phyloP scores from a whole-genome alignment of 2,797 vertebrate species.

The Pogonophryne albipinna region DNA sequence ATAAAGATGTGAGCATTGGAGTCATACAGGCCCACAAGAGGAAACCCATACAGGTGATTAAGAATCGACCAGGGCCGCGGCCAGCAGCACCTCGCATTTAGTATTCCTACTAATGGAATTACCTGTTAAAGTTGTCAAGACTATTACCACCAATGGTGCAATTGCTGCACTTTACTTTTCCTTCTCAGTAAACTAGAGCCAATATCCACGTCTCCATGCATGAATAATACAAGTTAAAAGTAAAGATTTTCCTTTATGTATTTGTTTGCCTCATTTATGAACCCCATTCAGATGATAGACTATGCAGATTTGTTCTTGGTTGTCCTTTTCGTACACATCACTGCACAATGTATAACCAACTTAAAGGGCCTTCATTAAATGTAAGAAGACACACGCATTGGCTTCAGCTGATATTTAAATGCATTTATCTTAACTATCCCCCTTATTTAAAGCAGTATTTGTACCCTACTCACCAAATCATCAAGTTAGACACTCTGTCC shows the following conservation, averaged over 20 bases:
- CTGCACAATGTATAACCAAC: no score
- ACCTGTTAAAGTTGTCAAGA: constrained; percentile 76
- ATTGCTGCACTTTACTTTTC: constrained; percentile 40
- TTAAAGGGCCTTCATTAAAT: no score
- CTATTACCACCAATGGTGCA: constrained; percentile 62
- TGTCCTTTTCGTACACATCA: no score
- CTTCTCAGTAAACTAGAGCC: constrained; percentile 37
- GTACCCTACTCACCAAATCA: no score
- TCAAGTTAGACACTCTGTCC: no score
- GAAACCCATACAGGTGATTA: constrained; percentile 83
- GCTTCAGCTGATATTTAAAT: no score
- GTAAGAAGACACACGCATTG: no score
- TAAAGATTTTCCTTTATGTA: constrained; percentile 1
- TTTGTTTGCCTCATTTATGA: constrained; percentile 22
- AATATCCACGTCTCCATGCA: constrained; percentile 21
- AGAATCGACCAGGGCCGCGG: constrained; percentile 77
- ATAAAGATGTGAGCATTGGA: constrained; percentile 83
- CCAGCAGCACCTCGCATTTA: constrained; percentile 62
- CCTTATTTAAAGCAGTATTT: no score
- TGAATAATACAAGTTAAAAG: constrained; percentile 13
- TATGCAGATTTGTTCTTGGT: no score
- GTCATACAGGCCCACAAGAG: constrained; percentile 74
- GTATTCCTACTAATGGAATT: constrained; percentile 79
- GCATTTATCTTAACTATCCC: no score
- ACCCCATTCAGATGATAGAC: background rate